Conservation (phyloP, 2,113 vertebrate genomes). For the Gorilla gorilla region DNA sequence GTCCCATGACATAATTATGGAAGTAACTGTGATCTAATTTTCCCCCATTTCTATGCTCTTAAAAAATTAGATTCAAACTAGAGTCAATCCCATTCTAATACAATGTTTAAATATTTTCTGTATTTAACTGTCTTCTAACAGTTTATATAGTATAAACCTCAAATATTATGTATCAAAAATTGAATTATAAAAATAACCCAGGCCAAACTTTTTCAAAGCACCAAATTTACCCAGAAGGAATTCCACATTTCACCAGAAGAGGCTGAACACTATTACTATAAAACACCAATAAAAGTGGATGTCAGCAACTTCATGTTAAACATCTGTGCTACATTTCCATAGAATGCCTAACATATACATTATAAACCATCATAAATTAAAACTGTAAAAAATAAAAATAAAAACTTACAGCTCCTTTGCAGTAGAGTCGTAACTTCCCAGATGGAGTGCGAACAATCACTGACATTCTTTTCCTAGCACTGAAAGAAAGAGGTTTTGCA, state of each 20-base stretch:
- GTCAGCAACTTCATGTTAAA: conserved; percentile 53
- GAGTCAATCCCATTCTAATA: neutral
- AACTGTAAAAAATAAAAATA: conserved; percentile 61
- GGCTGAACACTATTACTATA: conserved; percentile 38
- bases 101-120: conserved; percentile 14
- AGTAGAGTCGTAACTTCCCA: conserved; percentile 98
- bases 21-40: neutral
- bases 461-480: conserved; percentile 97
- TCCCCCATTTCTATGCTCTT: neutral
- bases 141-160: conserved; percentile 17
- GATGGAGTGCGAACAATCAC: conserved; percentile 98
- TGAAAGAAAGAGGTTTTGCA: conserved; percentile 81
- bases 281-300: conserved; percentile 54
- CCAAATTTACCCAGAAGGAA: conserved; percentile 48
- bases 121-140: conserved; percentile 21
- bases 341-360: conserved; percentile 44
- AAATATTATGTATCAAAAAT: conserved; percentile 45
- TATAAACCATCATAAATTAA: conserved; percentile 63
- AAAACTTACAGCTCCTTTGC: conserved; percentile 99
- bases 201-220: conserved; percentile 54
- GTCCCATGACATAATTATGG: neutral
- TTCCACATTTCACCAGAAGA: conserved; percentile 54
- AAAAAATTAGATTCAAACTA: conserved; percentile 33
- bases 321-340: conserved; percentile 56
- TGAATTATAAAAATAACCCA: conserved; percentile 51